Conservation (phyloP, 2,113 vertebrate genomes). For the Seriola rivoliana region DNA sequence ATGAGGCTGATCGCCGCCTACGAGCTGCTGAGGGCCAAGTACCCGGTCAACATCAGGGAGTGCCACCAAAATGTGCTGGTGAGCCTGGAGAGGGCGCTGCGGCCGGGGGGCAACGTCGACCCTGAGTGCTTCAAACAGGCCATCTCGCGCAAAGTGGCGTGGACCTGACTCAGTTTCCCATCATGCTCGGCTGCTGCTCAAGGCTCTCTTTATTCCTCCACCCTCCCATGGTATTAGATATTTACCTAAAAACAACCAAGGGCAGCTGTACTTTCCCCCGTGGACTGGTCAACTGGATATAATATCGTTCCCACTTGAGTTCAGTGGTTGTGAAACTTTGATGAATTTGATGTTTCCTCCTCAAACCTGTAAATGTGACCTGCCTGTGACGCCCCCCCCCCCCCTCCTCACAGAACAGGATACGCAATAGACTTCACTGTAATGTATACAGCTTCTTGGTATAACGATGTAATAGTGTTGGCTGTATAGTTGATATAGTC, state of each 20-base stretch:
- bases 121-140: slow-evolving; percentile 85
- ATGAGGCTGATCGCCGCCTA: slow-evolving; percentile 87
- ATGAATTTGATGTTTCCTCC: slow-evolving; percentile 54
- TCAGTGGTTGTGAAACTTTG: slow-evolving; percentile 51
- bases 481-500: slow-evolving; percentile 55
- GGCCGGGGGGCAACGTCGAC: slow-evolving; percentile 77
- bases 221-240: background rate
- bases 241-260: slow-evolving; percentile 27
- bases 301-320: slow-evolving; percentile 5
- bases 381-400: background rate
- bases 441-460: slow-evolving; percentile 60
- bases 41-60: slow-evolving; percentile 85
- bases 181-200: slow-evolving; percentile 8
- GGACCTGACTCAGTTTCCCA: slow-evolving; percentile 79
- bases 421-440: slow-evolving; percentile 37
- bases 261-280: slow-evolving; percentile 37
- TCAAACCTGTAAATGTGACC: slow-evolving; percentile 64
- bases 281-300: slow-evolving; percentile 48
- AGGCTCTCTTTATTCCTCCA: background rate
- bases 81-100: slow-evolving; percentile 84
- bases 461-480: slow-evolving; percentile 51
- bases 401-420: slow-evolving; percentile 21
- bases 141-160: slow-evolving; percentile 85
- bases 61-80: slow-evolving; percentile 86
- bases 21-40: slow-evolving; percentile 82